phyloP scores from a whole-genome alignment of 92 coral and sea anemone species.

The Paramuricea clavata region DNA sequence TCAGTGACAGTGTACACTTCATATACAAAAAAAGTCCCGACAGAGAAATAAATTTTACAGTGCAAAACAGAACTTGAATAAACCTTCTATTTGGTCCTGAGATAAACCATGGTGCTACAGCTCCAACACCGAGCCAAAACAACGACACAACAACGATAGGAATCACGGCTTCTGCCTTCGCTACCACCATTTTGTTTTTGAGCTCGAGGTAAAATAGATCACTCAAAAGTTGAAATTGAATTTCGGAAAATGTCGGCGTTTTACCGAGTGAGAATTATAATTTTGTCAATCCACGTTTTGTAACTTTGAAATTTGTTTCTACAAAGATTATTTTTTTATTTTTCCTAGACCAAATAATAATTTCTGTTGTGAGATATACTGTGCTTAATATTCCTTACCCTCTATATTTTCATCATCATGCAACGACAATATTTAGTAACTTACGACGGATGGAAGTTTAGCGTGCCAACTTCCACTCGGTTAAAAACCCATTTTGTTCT shows the following conservation, averaged over 20 bases:
- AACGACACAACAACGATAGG: slow-evolving; percentile 86
- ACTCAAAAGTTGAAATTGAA: neutral
- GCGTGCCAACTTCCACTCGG: neutral
- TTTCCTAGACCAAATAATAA: too few species aligned
- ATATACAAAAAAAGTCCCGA: neutral
- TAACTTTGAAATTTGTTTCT: too few species aligned
- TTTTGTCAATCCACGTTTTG: too few species aligned
- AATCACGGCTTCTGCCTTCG: slow-evolving; percentile 71
- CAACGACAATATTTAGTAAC: too few species aligned
- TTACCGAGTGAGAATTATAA: neutral
- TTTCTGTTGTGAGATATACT: too few species aligned
- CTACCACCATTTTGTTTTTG: slow-evolving; percentile 73
- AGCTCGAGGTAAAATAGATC: neutral
- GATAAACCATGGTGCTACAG: slow-evolving; percentile 83
- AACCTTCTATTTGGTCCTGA: slow-evolving; percentile 95
- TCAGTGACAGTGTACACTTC: too few species aligned
- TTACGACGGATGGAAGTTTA: neutral
- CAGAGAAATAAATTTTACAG: too few species aligned
- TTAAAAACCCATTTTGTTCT: neutral
- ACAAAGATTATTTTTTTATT: too few species aligned
- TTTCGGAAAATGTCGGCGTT: neutral
- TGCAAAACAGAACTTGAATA: neutral
- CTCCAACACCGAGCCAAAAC: slow-evolving; percentile 92
- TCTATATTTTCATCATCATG: too few species aligned
- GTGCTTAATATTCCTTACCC: too few species aligned